A percentile compares a stretch with the other conserved stretches of the same genome.
These are phyloP conservation scores for Acleris emargana DNA, from an alignment of 2,888 invertebrate species.

Conservation along the genomic window DNA sequence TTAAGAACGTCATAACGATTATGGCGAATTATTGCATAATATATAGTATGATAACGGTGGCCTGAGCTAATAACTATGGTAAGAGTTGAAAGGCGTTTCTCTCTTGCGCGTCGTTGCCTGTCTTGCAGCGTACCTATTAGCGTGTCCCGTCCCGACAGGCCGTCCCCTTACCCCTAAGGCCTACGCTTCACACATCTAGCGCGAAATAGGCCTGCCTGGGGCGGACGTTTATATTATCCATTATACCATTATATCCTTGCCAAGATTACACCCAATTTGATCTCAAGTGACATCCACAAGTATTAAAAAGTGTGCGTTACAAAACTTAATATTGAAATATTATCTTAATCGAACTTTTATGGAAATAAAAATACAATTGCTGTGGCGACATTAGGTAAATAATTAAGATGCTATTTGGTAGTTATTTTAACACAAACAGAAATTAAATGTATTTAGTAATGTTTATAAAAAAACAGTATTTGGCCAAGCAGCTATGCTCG, in stretches of 20 bases:
- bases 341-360: neutral
- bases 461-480: neutral
- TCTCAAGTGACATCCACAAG: neutral
- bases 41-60: constrained; percentile 12
- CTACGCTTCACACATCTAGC: constrained; percentile 16
- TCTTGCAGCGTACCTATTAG: neutral
- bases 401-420: neutral
- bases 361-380: constrained; percentile 12
- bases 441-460: neutral
- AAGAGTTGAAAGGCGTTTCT: neutral
- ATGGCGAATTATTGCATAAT: constrained; percentile 28
- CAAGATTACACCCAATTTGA: neutral
- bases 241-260: constrained; percentile 1
- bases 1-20: constrained; percentile 24
- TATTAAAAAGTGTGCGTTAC: constrained; percentile 2
- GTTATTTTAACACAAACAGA: constrained; percentile 1
- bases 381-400: constrained; percentile 22
- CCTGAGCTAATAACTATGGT: constrained; percentile 7
- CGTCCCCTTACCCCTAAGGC: constrained; percentile 3
- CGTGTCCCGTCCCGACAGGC: constrained; percentile 4
- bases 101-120: neutral
- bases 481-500: constrained; percentile 12
- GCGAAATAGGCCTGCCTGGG: constrained; percentile 25
- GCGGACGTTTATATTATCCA: neutral
- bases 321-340: constrained; percentile 7